Evolutionary conservation across 2,113 vertebrate genomes (phyloP).

Genomic region (Eulemur rufifrons): DNA sequence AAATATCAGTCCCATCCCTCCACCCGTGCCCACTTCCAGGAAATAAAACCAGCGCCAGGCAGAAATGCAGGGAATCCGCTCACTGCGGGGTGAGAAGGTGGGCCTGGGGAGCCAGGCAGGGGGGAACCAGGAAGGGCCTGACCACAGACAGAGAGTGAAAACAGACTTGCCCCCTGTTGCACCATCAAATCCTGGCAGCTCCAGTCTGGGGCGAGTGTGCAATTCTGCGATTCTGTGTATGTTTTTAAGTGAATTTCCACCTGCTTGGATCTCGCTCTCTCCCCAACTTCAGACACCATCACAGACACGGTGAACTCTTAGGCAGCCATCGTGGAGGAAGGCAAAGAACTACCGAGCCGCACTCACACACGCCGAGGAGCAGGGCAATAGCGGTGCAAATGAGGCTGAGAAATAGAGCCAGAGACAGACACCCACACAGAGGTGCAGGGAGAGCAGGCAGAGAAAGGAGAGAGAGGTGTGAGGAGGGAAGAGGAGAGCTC

Average conservation of each 20-base stretch:
- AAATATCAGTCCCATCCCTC: too few relatives aligned
- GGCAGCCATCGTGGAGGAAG: neutral
- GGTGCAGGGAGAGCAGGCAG: neutral
- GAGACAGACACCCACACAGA: conserved; percentile 1
- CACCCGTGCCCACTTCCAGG: neutral
- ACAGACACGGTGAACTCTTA: neutral
- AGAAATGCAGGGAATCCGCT: neutral
- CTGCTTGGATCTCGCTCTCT: neutral
- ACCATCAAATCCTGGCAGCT: neutral
- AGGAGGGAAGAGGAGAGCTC: neutral
- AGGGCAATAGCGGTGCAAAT: neutral
- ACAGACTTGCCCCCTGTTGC: neutral
- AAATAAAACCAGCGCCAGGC: neutral
- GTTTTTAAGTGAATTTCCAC: neutral
- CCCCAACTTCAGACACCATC: neutral
- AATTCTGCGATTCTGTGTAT: neutral
- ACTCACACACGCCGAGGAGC: neutral
- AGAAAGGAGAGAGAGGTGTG: neutral
- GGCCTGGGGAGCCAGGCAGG: neutral
- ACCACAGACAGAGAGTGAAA: neutral
- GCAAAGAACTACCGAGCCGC: neutral
- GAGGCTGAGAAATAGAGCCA: conserved; percentile 6
- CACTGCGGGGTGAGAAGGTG: neutral
- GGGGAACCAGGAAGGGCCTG: neutral
- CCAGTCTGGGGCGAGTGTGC: neutral